These are phyloP conservation scores for Sitta europaea DNA, from an alignment of 2,113 vertebrate species.

Conservation along the genomic window DNA sequence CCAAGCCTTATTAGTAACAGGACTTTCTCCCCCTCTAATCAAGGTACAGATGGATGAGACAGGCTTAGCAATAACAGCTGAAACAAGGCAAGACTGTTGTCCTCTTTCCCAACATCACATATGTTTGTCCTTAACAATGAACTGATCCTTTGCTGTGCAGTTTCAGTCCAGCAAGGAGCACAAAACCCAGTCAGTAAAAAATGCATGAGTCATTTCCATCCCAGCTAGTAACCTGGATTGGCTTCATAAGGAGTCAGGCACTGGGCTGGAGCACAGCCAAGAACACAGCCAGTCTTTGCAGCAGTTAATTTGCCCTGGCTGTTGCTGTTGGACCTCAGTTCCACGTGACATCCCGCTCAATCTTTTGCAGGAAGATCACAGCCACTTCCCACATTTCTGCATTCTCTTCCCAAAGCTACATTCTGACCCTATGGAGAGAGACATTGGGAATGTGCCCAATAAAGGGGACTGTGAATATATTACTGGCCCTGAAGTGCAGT, in stretches of 20 bases:
- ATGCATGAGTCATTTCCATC: neutral
- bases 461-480: neutral
- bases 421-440: rapidly evolving
- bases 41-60: neutral
- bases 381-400: neutral
- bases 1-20: neutral
- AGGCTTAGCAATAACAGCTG: neutral
- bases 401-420: neutral
- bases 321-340: neutral
- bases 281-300: neutral
- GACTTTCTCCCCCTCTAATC: neutral
- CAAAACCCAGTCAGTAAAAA: neutral
- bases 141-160: neutral
- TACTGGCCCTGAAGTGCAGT: neutral
- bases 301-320: neutral
- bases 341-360: neutral
- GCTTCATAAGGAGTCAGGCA: neutral
- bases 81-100: neutral
- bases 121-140: neutral
- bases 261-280: neutral
- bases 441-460: neutral
- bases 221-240: neutral
- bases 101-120: neutral
- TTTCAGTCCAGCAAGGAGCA: neutral
- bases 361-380: neutral